These are phyloP conservation scores for Chelonoidis abingdonii DNA, from an alignment of 2,113 vertebrate species.

Conservation along the genomic window DNA sequence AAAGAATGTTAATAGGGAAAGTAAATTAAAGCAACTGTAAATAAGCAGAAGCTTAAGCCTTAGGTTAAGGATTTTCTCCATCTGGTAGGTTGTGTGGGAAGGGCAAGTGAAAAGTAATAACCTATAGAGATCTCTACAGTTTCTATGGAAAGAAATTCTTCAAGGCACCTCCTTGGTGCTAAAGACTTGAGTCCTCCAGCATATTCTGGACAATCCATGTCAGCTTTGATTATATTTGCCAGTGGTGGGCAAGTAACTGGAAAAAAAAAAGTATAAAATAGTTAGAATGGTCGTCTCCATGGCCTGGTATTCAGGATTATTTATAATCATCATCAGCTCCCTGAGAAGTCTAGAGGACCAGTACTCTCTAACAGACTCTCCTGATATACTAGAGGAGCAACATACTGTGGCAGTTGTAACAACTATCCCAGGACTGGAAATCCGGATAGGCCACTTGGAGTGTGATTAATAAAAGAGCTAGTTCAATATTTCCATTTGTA, in stretches of 20 bases:
- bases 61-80: not conserved
- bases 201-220: not conserved
- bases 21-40: not conserved
- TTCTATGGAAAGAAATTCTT: not conserved
- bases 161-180: not conserved
- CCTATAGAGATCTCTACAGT: not conserved
- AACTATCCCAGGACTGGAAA: too few species aligned
- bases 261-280: not conserved
- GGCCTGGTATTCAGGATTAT: not conserved
- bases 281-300: not conserved
- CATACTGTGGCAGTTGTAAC: not conserved
- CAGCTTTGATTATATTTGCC: not conserved
- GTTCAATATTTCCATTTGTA: conserved; percentile 32
- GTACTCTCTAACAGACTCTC: fast-evolving
- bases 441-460: not conserved
- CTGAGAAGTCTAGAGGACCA: fast-evolving
- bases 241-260: not conserved
- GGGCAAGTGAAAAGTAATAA: not conserved
- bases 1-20: not conserved
- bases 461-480: not conserved
- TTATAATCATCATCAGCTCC: not conserved
- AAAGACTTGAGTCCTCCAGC: not conserved
- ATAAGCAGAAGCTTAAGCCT: not conserved
- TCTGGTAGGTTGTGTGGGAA: not conserved
- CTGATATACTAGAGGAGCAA: not conserved